Base-by-base conservation (phyloP, 2,888 invertebrate genomes). In the Leptopilina myrica region DNA sequence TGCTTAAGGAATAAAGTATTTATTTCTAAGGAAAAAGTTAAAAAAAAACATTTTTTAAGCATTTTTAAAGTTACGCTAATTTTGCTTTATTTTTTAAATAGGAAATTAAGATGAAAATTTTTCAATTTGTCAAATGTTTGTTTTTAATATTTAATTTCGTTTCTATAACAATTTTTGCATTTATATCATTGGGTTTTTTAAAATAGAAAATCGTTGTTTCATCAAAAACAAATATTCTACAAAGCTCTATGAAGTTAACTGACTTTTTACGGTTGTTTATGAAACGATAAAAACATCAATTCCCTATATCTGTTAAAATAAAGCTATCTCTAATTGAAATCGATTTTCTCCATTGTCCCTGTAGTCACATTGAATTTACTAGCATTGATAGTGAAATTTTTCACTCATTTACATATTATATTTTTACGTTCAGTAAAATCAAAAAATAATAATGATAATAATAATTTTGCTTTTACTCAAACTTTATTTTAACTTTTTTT, bases 301-400 rank as follows among this genome's bases (percentile, higher is more conserved):
- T 26, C 46, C n/a, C 40, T 8, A 66, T 66, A 15, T 66, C 66
- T 40, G 43, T n/a, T 1, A 66, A 43, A 43, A 66, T 43, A 40
- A 66, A 66, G 66, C n/a, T 43, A 43, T 66, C 66, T 66, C 43
- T 66, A 66, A 66, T 43, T 66, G 43, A 66, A 66, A 66, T n/a
- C 43, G 8, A 66, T 66, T 43, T 40, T 15, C 40, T 15, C 20
- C 14, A 12, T 64, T 73, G 20, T 6, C 20, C 14, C 53, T 8
- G 0, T 7, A 14, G 14, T 14, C n/a, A n/a, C 26, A 73, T 7
- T 69, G 20, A 12, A 49, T 15, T 67, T 11, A 53, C 46, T 46
- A 69, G 20, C 53, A 53, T 20, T 9, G 62, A 15, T 33, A 9
- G 56, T 53, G 12, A 8, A 7, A 26, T 26, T 14, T 73, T 20